Evolutionary conservation across 2,797 vertebrate species (phyloP), one percentile per base, ranked within the genome.

Genomic region (Sebastes hubbsi): DNA sequence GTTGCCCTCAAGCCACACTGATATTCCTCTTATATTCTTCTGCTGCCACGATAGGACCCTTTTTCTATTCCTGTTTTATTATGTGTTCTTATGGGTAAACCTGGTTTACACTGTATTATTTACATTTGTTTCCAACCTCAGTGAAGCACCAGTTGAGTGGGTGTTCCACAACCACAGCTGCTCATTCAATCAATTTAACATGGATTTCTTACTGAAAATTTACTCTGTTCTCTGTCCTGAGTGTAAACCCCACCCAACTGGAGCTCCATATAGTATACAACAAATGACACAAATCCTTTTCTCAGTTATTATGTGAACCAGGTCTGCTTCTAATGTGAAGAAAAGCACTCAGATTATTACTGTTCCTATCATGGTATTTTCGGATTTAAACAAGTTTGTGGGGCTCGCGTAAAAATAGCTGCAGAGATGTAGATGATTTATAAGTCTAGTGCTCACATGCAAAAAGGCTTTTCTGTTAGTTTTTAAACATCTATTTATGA

Each of bases 21-120:
- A 81, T 74, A 16, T 42, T 42, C 38, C 13, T 85, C 70, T 81
- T 76, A 6, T 22, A 29, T 25, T 69, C 25, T 81, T 76, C 75
- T 75, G 82, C 83, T 83, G 76, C 64, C 70, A 36, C 4, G 34
- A 86, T 61, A 84, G 88, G 91, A 92, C 84, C 90, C 91, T 88
- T 92, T 94, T 95, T 93, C 49, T 94, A 93, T 89, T 89, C 87
- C 82, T 82, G 61, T 95, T 94, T 94, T 93, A 91, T 87, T 75
- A 85, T 89, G 79, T 87, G 85, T 92, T 85, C 73, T 86, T 85
- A 73, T 12, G 27, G 24, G 81, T 78, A 87, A 80, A 88, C 90
- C 90, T 81, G 84, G 86, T 87, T 91, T 65, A 84, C 85, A 65
- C 8, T 36, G 16, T 58, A 63, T 86, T 83, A 74, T 81, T 84